A percentile compares a stretch with the other conserved stretches of the same genome.
These are phyloP conservation scores for Actias luna DNA, from an alignment of 2,888 invertebrate genomes.

Conservation along the genomic window DNA sequence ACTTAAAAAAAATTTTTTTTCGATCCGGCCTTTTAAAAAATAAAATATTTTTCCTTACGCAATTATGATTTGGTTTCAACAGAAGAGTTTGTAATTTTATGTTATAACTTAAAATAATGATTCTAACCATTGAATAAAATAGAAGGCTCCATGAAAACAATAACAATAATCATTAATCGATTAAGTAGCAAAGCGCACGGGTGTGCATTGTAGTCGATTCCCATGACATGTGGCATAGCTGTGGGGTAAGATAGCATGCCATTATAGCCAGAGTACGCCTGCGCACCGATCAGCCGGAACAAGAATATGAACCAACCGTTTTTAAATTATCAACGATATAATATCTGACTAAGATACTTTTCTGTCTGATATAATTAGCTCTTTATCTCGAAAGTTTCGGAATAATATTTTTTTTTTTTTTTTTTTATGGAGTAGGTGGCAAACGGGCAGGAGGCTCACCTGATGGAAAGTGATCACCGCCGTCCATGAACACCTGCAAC, in stretches of 20 bases:
- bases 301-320: slow-evolving; percentile 22
- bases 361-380: not conserved
- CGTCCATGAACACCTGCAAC: too few relatives aligned
- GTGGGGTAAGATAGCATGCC: slow-evolving; percentile 16
- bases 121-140: not conserved
- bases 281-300: slow-evolving; percentile 34
- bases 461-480: too few relatives aligned
- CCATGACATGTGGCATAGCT: slow-evolving; percentile 53
- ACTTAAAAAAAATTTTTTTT: too few relatives aligned
- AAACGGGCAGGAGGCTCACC: too few relatives aligned
- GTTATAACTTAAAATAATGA: not conserved
- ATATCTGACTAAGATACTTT: not conserved
- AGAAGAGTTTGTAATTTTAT: too few relatives aligned
- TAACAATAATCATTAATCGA: slow-evolving; percentile 46
- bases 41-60: too few relatives aligned
- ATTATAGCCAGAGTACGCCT: slow-evolving; percentile 20
- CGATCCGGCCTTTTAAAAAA: too few relatives aligned
- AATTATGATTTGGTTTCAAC: too few relatives aligned
- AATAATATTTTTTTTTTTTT: too few relatives aligned
- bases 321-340: slow-evolving; percentile 15
- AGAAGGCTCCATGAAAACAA: slow-evolving; percentile 1
- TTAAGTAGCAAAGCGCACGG: slow-evolving; percentile 39
- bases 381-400: too few relatives aligned
- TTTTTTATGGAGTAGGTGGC: too few relatives aligned
- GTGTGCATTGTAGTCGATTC: slow-evolving; percentile 55